These are phyloP conservation scores for Mylabris phalerata DNA, from an alignment of 1,140 invertebrate genomes.

Conservation along the genomic window DNA sequence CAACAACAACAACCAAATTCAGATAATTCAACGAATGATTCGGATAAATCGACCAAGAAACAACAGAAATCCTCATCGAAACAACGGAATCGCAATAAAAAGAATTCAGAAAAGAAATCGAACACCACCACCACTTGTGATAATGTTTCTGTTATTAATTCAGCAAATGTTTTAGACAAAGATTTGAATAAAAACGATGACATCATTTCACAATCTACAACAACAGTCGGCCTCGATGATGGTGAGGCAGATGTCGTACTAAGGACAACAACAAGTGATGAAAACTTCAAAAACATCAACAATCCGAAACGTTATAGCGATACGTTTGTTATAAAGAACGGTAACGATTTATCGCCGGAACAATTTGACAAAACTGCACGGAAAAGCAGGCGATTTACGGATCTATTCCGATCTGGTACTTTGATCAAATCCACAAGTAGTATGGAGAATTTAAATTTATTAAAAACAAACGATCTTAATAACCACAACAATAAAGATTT, in stretches of 20 bases:
- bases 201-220: constrained; percentile 4
- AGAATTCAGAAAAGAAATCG: constrained; percentile 8
- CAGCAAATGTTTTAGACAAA: background rate
- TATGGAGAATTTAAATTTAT: constrained; percentile 2
- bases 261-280: constrained; percentile 6
- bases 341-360: constrained; percentile 29
- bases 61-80: constrained; percentile 6
- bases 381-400: constrained; percentile 36
- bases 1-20: constrained; percentile 7
- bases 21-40: background rate
- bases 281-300: constrained; percentile 10
- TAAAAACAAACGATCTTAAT: constrained; percentile 3
- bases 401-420: constrained; percentile 32
- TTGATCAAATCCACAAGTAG: constrained; percentile 10
- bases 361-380: constrained; percentile 29
- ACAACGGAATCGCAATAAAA: constrained; percentile 7
- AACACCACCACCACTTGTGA: background rate
- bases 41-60: constrained; percentile 1
- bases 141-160: background rate
- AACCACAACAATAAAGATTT: background rate
- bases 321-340: constrained; percentile 37
- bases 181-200: constrained; percentile 1
- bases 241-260: constrained; percentile 25
- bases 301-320: constrained; percentile 39
- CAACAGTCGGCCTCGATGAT: constrained; percentile 6